These are phyloP conservation scores for Eledona agricola DNA, from an alignment of 2,888 invertebrate species.

Conservation along the genomic window DNA sequence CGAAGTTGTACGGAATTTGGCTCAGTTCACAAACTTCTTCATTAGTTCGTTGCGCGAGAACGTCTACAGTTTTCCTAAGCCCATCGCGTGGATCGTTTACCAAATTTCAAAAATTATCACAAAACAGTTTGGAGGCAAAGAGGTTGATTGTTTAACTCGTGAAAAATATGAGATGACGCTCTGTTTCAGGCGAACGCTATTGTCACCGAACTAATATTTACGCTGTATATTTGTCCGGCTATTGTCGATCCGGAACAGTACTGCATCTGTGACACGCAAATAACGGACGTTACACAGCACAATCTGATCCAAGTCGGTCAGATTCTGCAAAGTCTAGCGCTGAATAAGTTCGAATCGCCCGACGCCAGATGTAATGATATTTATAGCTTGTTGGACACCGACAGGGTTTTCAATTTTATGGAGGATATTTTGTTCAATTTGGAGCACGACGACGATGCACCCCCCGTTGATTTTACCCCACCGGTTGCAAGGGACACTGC, in stretches of 20 bases:
- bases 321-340: constrained; percentile 89
- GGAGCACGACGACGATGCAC: constrained; percentile 58
- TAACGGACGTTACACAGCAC: constrained; percentile 89
- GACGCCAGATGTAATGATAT: constrained; percentile 78
- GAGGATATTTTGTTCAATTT: constrained; percentile 69
- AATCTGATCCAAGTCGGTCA: constrained; percentile 92
- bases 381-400: constrained; percentile 81
- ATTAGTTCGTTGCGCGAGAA: constrained; percentile 83
- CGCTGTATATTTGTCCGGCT: constrained; percentile 94
- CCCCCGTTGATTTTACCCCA: constrained; percentile 61
- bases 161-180: no score
- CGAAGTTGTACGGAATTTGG: constrained; percentile 81
- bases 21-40: constrained; percentile 81
- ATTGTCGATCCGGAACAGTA: constrained; percentile 96
- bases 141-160: constrained; percentile 59
- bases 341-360: constrained; percentile 82
- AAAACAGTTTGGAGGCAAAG: constrained; percentile 68
- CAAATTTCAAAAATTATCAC: constrained; percentile 79
- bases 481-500: constrained; percentile 72
- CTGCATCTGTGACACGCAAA: constrained; percentile 92
- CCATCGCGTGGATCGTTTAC: constrained; percentile 88
- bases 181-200: constrained; percentile 66
- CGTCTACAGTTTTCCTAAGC: constrained; percentile 90
- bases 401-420: constrained; percentile 80
- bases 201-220: constrained; percentile 92